Base-by-base conservation (phyloP, 1,140 invertebrate genomes). In the Macrosteles quadrilineatus region DNA sequence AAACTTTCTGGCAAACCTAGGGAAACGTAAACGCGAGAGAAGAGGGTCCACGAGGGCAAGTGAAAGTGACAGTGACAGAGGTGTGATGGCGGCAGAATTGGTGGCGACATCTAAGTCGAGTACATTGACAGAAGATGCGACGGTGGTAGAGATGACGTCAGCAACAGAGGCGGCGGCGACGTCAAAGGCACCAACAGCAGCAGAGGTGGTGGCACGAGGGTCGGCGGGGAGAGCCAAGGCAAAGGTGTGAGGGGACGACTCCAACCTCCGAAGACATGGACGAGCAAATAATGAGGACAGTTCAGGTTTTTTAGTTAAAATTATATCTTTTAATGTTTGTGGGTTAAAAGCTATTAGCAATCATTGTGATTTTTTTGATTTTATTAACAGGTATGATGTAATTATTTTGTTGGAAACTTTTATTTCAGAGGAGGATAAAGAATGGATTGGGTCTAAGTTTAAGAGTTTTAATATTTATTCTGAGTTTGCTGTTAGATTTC, bases 361-460 rank as follows among this genome's bases (percentile, higher is more conserved):
- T 62, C 3, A 27, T 23, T 9, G 23, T 31, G 11, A 30, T 29
- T 62, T 27, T 27, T 27, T 62, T 25, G 11, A 11, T 11, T 30
- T 62, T 3, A n/a, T 62, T 6, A 9, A 62, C 3, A 27, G 29
- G 9, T 62, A 29, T 62, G 57, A 62, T 62, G 27, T 62, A 27
- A 19, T 62, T 25, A 27, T 62, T 3, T 62, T 62, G 57, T 31
- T 62, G 27, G 29, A 62, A 23, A 62, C 57, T 25, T 27, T 62
- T 31, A 62, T 27, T 25, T 27, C 57, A 6, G 23, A 62, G 29
- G 4, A 11, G 4, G 57, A 62, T 25, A 25, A 62, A 27, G 14
- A n/a, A 6, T 62, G 9, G 4, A 19, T 62, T 11, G 2, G 3
- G 14, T 4, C 11, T 27, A 62, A 30, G 9, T 29, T 31, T 25